Conservation (phyloP, 2,113 vertebrate genomes). For the Bujurquina vittata region DNA sequence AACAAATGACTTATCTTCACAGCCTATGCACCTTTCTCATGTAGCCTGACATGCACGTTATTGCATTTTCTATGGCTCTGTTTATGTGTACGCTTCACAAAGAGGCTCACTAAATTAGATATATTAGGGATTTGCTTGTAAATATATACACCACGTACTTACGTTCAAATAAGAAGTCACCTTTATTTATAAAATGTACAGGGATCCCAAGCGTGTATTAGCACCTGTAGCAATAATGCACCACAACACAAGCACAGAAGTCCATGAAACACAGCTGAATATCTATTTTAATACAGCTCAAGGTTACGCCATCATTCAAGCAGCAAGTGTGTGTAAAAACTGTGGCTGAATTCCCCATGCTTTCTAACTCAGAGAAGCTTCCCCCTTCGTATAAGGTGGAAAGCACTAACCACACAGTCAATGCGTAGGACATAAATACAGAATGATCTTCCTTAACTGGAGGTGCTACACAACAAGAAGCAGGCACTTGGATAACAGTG, state of each 20-base stretch:
- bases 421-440: background rate
- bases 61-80: background rate
- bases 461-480: constrained; percentile 2
- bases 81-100: background rate
- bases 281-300: background rate
- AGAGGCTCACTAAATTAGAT: background rate
- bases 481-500: constrained; percentile 25
- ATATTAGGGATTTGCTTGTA: background rate
- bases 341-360: background rate
- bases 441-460: constrained; percentile 5
- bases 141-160: background rate
- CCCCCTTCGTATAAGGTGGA: background rate
- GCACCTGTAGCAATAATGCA: background rate
- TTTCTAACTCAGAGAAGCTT: constrained; percentile 19
- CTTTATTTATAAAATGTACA: constrained; percentile 11
- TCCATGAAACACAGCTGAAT: background rate
- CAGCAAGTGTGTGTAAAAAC: background rate
- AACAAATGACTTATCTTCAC: constrained; percentile 29
- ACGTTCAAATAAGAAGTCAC: background rate
- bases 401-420: background rate
- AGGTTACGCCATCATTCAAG: background rate
- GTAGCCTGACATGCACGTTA: background rate
- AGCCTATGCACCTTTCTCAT: background rate
- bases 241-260: background rate
- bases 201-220: background rate